phyloP scores from a whole-genome alignment of 2,888 invertebrate species.

The Noctua janthina region DNA sequence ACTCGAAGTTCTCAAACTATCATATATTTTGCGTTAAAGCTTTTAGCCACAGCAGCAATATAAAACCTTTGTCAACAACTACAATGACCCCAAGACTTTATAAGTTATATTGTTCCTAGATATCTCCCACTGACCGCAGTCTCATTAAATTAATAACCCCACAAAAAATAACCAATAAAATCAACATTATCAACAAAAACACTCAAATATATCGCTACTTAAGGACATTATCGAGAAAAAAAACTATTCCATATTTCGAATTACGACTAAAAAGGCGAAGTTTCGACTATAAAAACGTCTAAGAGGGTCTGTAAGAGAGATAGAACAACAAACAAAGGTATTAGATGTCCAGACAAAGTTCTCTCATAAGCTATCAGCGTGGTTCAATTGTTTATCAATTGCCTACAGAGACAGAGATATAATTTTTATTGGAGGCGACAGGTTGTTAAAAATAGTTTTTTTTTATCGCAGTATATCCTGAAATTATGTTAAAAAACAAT shows the following conservation, averaged over 20 bases:
- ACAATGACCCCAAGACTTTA: not conserved
- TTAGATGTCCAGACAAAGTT: constrained; percentile 78
- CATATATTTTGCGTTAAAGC: not conserved
- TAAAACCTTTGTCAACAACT: too few species aligned
- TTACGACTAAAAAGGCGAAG: constrained; percentile 74
- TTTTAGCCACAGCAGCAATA: not conserved
- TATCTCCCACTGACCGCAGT: not conserved
- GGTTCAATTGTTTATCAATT: constrained; percentile 76
- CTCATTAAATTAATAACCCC: constrained; percentile 30
- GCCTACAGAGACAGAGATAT: constrained; percentile 32
- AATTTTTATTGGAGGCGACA: constrained; percentile 17
- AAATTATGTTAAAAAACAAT: not conserved
- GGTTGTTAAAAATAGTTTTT: not conserved
- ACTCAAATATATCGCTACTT: constrained; percentile 54
- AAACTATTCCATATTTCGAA: constrained; percentile 77
- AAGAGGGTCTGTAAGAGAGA: constrained; percentile 78
- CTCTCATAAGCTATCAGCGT: constrained; percentile 76
- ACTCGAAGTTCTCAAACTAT: not conserved
- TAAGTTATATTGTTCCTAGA: not conserved
- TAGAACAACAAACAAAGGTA: constrained; percentile 79
- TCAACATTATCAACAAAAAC: constrained; percentile 53
- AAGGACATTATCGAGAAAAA: constrained; percentile 62
- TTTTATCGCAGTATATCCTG: not conserved
- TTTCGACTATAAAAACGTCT: constrained; percentile 83
- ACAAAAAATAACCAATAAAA: constrained; percentile 34